Conservation (phyloP, 1,140 invertebrate genomes). For the Zophobas morio region DNA sequence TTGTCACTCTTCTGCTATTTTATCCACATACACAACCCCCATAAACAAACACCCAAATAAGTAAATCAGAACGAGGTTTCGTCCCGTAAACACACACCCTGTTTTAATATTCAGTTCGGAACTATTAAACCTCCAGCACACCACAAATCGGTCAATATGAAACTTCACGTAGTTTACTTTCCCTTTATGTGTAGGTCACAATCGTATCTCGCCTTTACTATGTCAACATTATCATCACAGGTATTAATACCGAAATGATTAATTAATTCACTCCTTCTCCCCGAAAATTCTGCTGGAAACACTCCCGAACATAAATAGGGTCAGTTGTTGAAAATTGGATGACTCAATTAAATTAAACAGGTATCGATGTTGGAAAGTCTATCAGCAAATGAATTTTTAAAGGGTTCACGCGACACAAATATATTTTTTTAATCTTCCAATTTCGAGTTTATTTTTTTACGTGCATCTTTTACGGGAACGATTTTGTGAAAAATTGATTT, state of each 20-base stretch:
- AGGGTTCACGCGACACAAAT: not conserved
- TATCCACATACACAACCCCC: too few species aligned
- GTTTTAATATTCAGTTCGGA: too few species aligned
- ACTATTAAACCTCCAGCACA: too few species aligned
- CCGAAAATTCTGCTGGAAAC: not conserved
- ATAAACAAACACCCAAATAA: too few species aligned
- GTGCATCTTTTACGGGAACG: not conserved
- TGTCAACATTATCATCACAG: constrained; percentile 29
- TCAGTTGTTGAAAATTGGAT: constrained; percentile 9
- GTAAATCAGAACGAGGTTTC: too few species aligned
- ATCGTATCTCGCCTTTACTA: constrained; percentile 5
- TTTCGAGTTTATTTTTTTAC: not conserved
- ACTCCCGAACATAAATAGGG: not conserved
- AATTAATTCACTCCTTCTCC: constrained; percentile 4
- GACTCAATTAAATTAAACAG: constrained; percentile 8
- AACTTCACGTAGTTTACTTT: not conserved
- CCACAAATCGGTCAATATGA: too few species aligned
- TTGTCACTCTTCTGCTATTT: not conserved
- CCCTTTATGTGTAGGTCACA: not conserved
- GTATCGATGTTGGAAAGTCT: not conserved
- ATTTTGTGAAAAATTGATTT: constrained; percentile 12
- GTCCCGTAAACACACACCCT: too few species aligned
- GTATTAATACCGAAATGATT: constrained; percentile 28
- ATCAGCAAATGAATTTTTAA: not conserved
- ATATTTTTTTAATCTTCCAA: constrained; percentile 8